Percentiles rank a stretch among this genome's conserved stretches.
These are phyloP conservation scores for Chromoteleia sp. DNA, from an alignment of 2,888 invertebrate species.

Conservation along the genomic window DNA sequence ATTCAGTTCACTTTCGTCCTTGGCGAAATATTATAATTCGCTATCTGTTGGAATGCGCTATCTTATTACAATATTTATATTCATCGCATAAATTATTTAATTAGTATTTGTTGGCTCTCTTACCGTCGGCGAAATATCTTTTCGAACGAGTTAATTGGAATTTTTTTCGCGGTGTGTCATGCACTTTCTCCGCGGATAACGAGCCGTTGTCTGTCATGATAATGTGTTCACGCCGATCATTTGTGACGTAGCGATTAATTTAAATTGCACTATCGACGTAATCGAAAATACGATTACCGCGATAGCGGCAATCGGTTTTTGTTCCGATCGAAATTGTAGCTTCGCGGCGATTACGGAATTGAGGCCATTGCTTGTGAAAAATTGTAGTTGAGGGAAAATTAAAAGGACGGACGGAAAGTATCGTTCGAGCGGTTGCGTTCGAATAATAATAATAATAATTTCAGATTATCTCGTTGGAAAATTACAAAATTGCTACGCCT, in stretches of 20 bases:
- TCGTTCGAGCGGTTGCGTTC: conserved; percentile 10
- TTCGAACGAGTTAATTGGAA: conserved; percentile 31
- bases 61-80: conserved; percentile 18
- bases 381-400: too few species aligned
- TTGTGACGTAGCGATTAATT: conserved; percentile 31
- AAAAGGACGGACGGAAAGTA: too few species aligned
- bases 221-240: conserved; percentile 16
- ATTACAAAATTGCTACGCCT: conserved; percentile 19
- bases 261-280: conserved; percentile 18
- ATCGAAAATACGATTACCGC: too few species aligned
- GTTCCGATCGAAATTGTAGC: not conserved
- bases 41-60: not conserved
- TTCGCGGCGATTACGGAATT: not conserved
- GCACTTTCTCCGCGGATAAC: conserved; percentile 34
- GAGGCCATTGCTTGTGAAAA: conserved; percentile 18
- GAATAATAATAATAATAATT: conserved; percentile 2
- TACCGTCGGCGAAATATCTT: conserved; percentile 4
- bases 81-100: conserved; percentile 25
- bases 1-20: conserved; percentile 12
- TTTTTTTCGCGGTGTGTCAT: conserved; percentile 9
- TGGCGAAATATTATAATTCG: conserved; percentile 7
- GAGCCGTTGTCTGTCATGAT: conserved; percentile 2
- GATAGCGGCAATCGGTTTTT: not conserved
- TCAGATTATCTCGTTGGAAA: conserved; percentile 23
- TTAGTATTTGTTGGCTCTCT: conserved; percentile 10